A percentile compares a stretch with the other conserved stretches of the same genome.
phyloP scores from a whole-genome alignment of 2,797 vertebrate genomes.

The Prionace glauca region DNA sequence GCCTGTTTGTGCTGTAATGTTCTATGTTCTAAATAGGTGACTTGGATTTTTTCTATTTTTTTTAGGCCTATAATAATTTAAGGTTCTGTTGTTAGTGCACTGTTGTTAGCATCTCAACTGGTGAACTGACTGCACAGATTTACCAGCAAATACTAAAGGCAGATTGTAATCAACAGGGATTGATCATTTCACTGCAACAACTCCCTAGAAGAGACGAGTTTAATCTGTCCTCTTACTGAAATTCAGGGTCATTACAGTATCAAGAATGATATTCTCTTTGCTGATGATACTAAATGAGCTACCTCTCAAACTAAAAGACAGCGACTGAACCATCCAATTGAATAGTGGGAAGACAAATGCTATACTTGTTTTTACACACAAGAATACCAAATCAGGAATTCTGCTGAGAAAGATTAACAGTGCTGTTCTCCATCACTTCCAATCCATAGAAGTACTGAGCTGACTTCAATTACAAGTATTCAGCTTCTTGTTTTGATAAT shows the following conservation, averaged over 20 bases:
- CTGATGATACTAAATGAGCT: neutral
- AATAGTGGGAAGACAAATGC: neutral
- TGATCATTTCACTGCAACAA: neutral
- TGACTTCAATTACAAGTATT: conserved; percentile 8
- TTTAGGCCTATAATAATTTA: neutral
- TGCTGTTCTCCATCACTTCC: neutral
- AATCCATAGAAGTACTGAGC: neutral
- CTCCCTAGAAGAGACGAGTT: neutral
- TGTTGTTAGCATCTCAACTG: neutral
- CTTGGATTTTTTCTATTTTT: neutral
- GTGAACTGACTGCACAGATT: neutral
- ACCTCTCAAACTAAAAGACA: conserved; percentile 1
- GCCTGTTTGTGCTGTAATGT: no score
- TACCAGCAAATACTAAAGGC: neutral
- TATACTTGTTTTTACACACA: neutral
- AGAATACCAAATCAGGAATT: neutral
- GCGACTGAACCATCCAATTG: neutral
- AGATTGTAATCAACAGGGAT: neutral
- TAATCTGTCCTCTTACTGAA: neutral
- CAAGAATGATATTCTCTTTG: neutral
- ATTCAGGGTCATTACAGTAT: neutral
- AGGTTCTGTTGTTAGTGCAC: neutral
- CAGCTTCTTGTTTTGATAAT: conserved; percentile 18
- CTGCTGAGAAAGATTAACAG: neutral
- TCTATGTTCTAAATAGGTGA: neutral